Conservation (phyloP, 2,888 invertebrate genomes). For the Erebia epiphron region DNA sequence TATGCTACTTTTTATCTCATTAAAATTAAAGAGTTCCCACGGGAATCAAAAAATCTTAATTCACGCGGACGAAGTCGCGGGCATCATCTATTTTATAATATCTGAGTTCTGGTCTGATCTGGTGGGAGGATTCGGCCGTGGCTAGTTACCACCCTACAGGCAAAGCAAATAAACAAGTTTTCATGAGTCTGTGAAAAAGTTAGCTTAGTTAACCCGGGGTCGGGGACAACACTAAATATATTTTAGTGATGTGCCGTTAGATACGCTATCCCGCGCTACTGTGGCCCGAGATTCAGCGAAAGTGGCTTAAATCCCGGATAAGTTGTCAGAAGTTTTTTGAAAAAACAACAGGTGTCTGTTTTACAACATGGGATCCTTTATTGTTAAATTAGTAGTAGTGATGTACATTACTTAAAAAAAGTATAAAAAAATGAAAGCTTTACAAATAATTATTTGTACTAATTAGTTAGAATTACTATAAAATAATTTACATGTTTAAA, state of each 20-base stretch:
- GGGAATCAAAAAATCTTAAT: no score
- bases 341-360: neutral
- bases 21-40: no score
- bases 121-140: no score
- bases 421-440: no score
- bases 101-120: no score
- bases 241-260: slow-evolving; percentile 70
- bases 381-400: neutral
- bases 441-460: no score
- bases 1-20: no score
- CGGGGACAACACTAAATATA: slow-evolving; percentile 63
- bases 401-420: no score
- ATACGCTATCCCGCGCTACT: slow-evolving; percentile 71
- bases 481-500: neutral
- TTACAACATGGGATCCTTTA: neutral
- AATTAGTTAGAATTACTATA: no score
- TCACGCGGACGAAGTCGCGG: no score
- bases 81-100: no score
- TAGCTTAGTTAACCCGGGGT: slow-evolving; percentile 67
- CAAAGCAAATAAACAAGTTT: slow-evolving; percentile 46
- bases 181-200: slow-evolving; percentile 59
- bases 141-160: no score
- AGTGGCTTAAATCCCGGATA: slow-evolving; percentile 49
- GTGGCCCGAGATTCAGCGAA: slow-evolving; percentile 61
- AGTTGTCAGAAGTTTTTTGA: slow-evolving; percentile 52